Evolutionary conservation across 2,113 vertebrate species (phyloP).

Genomic region (Alces alces): DNA sequence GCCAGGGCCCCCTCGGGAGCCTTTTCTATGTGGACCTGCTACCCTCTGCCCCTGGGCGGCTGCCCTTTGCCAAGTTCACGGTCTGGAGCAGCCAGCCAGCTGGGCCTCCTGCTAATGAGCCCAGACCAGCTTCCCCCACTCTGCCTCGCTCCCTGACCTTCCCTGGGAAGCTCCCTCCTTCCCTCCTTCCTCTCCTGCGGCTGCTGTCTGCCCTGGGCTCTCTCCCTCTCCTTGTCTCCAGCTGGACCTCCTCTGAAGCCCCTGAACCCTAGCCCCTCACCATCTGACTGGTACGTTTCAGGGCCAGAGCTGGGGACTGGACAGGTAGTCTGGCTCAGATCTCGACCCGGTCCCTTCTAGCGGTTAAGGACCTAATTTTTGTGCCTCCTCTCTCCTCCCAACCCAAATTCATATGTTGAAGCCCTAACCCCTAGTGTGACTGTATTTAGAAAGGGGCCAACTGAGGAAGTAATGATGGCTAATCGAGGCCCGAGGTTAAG

Average conservation of each 20-base stretch:
- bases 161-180: not conserved
- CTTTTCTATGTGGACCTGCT: not conserved
- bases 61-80: constrained; percentile 75
- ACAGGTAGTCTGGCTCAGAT: not conserved
- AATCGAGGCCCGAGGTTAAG: not conserved
- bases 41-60: constrained; percentile 35
- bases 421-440: not conserved
- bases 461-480: not conserved
- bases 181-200: not conserved
- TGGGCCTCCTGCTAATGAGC: constrained; percentile 62
- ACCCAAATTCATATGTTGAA: not conserved
- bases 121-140: not conserved
- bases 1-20: constrained; percentile 12
- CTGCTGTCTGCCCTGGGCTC: not conserved
- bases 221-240: not conserved
- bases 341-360: not conserved
- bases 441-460: not conserved
- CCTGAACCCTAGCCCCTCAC: fast-evolving
- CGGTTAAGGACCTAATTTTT: not conserved
- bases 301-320: not conserved
- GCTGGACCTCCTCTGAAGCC: not conserved
- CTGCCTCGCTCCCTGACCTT: not conserved
- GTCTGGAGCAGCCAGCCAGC: constrained; percentile 63
- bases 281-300: not conserved
- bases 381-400: not conserved